Conservation (phyloP, 2,888 invertebrate genomes). For the Caenorhabditis sinica region DNA sequence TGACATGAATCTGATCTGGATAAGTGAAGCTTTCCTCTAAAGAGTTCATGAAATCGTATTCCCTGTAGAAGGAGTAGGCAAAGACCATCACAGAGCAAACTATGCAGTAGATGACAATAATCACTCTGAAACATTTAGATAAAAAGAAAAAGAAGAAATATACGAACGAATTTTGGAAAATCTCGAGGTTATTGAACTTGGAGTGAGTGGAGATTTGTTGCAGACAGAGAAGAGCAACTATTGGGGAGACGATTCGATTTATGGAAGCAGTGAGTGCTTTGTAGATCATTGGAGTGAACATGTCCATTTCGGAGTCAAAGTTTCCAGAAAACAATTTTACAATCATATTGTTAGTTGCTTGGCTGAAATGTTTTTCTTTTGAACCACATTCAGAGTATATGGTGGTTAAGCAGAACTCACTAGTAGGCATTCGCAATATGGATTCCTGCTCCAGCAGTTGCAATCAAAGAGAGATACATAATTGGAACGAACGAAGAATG, state of each 20-base stretch:
- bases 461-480: conserved; percentile 36
- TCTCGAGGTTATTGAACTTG: not conserved
- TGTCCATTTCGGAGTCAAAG: not conserved
- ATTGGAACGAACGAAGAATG: conserved; percentile 30
- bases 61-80: conserved; percentile 25
- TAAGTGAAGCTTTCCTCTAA: conserved; percentile 38
- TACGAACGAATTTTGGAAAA: conserved; percentile 19
- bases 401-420: not conserved
- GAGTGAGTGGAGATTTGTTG: conserved; percentile 38
- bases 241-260: conserved; percentile 50
- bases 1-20: conserved; percentile 28
- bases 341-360: not conserved
- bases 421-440: conserved; percentile 27
- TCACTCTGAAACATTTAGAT: conserved; percentile 14
- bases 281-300: conserved; percentile 15
- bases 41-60: not conserved
- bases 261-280: conserved; percentile 16
- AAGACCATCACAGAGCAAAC: not conserved
- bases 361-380: conserved; percentile 24
- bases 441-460: conserved; percentile 8
- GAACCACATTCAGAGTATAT: not conserved
- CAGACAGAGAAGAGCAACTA: conserved; percentile 15
- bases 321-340: not conserved
- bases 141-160: not conserved
- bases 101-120: conserved; percentile 4